phyloP scores from a whole-genome alignment of 2,888 invertebrate species.

The Tiliacea citrago region DNA sequence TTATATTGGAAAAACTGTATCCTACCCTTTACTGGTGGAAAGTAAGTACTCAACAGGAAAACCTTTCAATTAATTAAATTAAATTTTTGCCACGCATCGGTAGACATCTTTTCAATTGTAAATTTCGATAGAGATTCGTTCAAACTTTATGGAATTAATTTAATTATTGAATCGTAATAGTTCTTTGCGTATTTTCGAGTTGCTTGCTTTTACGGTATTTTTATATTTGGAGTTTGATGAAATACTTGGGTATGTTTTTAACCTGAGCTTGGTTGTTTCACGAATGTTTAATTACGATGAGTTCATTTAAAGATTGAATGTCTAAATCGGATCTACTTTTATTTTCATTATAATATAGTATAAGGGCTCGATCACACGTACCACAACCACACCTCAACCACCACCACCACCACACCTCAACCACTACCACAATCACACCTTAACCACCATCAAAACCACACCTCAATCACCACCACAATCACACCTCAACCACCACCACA shows the following conservation, averaged over 20 bases:
- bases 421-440: too few species aligned
- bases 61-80: slow-evolving; percentile 78
- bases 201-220: background rate
- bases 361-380: too few species aligned
- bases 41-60: slow-evolving; percentile 59
- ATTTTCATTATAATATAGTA: background rate
- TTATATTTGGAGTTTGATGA: background rate
- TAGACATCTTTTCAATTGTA: slow-evolving; percentile 62
- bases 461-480: too few species aligned
- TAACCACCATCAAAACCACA: too few species aligned
- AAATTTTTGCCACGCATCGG: slow-evolving; percentile 70
- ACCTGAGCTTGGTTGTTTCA: background rate
- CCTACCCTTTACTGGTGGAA: slow-evolving; percentile 53
- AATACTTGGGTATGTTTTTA: background rate
- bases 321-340: background rate
- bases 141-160: slow-evolving; percentile 40
- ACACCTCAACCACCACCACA: too few species aligned
- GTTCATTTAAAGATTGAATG: background rate
- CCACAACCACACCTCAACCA: too few species aligned
- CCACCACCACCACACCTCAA: too few species aligned
- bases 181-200: slow-evolving; percentile 7
- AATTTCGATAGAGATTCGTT: slow-evolving; percentile 60
- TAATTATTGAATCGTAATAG: slow-evolving; percentile 32
- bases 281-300: background rate
- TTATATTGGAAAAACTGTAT: slow-evolving; percentile 40